Conservation (phyloP, 2,888 invertebrate species). For the Lordiphosa fenestrarum region DNA sequence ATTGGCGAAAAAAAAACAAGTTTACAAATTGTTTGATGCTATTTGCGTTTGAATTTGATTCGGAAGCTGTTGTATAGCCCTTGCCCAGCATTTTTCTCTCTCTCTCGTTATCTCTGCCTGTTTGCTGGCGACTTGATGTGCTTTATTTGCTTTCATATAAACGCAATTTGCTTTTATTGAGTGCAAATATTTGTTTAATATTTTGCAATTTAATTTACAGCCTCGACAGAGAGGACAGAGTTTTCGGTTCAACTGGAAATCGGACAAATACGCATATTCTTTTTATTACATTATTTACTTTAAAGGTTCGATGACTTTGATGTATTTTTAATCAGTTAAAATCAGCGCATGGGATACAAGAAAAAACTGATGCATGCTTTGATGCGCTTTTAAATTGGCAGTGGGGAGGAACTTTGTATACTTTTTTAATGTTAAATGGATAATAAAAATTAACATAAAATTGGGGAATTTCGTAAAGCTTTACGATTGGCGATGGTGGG, state of each 20-base stretch:
- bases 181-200: conserved; percentile 63
- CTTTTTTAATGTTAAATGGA: too few relatives aligned
- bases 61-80: conserved; percentile 5
- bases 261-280: conserved; percentile 7
- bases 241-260: conserved; percentile 22
- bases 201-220: conserved; percentile 48
- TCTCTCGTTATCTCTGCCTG: conserved; percentile 30
- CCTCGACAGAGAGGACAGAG: conserved; percentile 13
- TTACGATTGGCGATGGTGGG: too few relatives aligned
- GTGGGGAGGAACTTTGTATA: too few relatives aligned
- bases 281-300: conserved; percentile 28
- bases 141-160: conserved; percentile 49
- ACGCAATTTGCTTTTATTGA: conserved; percentile 63
- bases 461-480: too few relatives aligned
- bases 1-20: conserved; percentile 15
- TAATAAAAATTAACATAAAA: too few relatives aligned
- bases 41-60: conserved; percentile 38
- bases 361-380: background rate
- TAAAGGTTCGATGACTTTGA: conserved; percentile 28
- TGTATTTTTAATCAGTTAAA: conserved; percentile 34
- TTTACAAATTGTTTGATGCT: conserved; percentile 51
- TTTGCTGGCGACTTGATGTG: conserved; percentile 43
- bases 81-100: background rate
- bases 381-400: background rate
- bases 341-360: background rate